Evolutionary conservation across 2,888 invertebrate genomes (phyloP), one percentile per base, ranked within the genome.

Genomic region (Lepidocyrtinus sp.): DNA sequence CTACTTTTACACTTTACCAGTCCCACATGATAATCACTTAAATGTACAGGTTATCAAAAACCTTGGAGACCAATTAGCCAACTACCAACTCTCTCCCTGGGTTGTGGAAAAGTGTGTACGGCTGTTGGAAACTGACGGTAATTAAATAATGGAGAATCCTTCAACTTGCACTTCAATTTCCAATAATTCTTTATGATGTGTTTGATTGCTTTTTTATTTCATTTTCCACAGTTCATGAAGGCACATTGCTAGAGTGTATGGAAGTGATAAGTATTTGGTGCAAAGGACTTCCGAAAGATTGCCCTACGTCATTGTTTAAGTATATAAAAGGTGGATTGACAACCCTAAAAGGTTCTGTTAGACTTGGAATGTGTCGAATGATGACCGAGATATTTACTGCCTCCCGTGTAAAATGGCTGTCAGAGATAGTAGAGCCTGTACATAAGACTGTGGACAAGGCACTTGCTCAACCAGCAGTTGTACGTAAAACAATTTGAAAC

Each of bases 211-310:
- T 26, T 65, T 55, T n/a, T 7, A 36, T 36, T 36, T 36, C 12
- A 12, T 36, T 36, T 36, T 36, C 5, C 36, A 36, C 36, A 91
- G 95, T 95, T 36, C 97, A 98, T 88, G 98, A 98, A 89, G 95
- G 95, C 87, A 96, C 96, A 0, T 89, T 97, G 71, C 92, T 94
- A 83, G 93, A 93, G 86, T 93, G 95, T 5, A 90, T 97, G 24
- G 93, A 95, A 87, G 93, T 94, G 92, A 91, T 97, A 89, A 91
- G 93, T 5, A 88, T 92, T 24, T 98, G 97, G 98, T 92, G 93
- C 68, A 87, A 89, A 17, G 92, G 93, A 87, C 92, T 94, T 83
- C 89, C 89, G n/a, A 91, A 91, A 82, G 89, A 70, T 2, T 50
- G 94, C 45, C 93, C 94, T 0, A 15, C 75, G 46, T 68, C 82